Evolutionary conservation across 2,888 invertebrate species (phyloP).

Genomic region (Papilio demoleus): DNA sequence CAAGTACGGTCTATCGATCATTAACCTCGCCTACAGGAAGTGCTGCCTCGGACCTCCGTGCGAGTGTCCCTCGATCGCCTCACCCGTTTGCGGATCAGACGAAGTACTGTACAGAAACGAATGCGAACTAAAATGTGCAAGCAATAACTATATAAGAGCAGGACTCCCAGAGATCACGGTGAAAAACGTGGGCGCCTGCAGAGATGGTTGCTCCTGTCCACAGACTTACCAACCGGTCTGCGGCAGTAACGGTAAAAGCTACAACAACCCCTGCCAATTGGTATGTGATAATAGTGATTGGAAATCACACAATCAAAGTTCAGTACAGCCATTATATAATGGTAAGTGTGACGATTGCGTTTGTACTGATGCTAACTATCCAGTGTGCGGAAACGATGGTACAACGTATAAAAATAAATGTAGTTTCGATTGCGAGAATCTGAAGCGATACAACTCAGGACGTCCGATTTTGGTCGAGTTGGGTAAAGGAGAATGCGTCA

Average conservation of each 20-base stretch:
- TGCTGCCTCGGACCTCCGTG: conserved; percentile 46
- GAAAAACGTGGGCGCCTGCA: conserved; percentile 46
- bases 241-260: conserved; percentile 45
- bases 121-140: conserved; percentile 47
- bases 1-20: conserved; percentile 40
- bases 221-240: conserved; percentile 44
- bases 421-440: conserved; percentile 48
- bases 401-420: conserved; percentile 50
- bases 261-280: conserved; percentile 46
- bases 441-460: conserved; percentile 46
- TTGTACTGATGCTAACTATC: conserved; percentile 45
- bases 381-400: conserved; percentile 49
- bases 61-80: conserved; percentile 42
- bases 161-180: conserved; percentile 41
- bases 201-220: conserved; percentile 44
- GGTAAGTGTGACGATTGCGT: conserved; percentile 51
- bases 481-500: conserved; percentile 49
- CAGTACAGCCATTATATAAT: conserved; percentile 36
- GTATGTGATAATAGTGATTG: conserved; percentile 46
- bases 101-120: conserved; percentile 48
- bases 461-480: conserved; percentile 42
- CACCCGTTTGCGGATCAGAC: conserved; percentile 50
- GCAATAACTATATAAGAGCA: conserved; percentile 37
- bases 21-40: conserved; percentile 46
- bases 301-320: neutral